Evolutionary conservation across 2,113 vertebrate species (phyloP), one percentile per base, ranked within the genome.

Genomic region (Psittacara wagleri): DNA sequence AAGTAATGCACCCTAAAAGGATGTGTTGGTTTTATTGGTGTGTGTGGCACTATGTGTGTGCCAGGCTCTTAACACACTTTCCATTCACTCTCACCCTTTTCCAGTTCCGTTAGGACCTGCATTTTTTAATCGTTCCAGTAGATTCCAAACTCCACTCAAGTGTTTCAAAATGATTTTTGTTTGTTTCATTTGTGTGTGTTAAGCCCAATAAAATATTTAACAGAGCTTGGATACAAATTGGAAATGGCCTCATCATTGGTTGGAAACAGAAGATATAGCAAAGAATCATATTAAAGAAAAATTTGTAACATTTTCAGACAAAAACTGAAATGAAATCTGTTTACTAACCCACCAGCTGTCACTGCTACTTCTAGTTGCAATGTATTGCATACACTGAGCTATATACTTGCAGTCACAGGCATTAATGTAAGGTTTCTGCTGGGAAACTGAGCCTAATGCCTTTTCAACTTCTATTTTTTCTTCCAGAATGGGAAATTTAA

Each of bases 291-390:
- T 97, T 97, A 97, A 97, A 97, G 95, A 94, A 95, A 95, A 96
- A 95, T 76, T 95, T 96, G 95, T 95, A 96, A 96, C 91, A 96
- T 96, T 96, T 97, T 97, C 95, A 97, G 96, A 95, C 91, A 97
- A 98, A 97, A 97, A 90, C 97, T 95, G 90, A 97, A 96, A 96
- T 92, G 87, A 97, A 97, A 98, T 97, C 96, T 98, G 97, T 97
- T 97, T 96, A 94, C 83, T 87, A 92, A 95, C 90, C 92, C 92
- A 97, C 96, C 97, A 98, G 97, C 97, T 98, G 97, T 98, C 97
- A 95, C 94, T 97, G 93, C 90, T 87, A 73, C 88, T 97, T 95
- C 95, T 90, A 63, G 76, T 88, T 92, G 92, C 92, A 86, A 88
- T 33, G 67, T 80, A 86, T 80, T 91, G 94, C 90, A 35, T 86